Base-by-base conservation (phyloP, 2,888 invertebrate genomes). In the Fragum fragum region DNA sequence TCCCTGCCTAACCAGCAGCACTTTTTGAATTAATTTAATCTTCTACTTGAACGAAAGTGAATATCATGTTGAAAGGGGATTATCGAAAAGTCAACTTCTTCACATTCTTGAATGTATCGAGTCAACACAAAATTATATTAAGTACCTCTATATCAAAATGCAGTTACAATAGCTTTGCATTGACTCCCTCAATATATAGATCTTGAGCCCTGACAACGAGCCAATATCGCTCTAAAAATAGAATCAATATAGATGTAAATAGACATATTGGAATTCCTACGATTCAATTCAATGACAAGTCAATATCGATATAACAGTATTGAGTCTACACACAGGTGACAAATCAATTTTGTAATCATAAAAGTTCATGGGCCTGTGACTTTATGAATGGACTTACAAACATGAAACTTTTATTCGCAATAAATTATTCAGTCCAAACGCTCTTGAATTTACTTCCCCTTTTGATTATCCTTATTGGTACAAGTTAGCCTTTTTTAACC, bases 191-290 rank as follows among this genome's bases (percentile, higher is more conserved):
- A 36, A 36, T 36, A 36, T 14, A 66, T 42, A 66, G 36, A 66
- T 42, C 66, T n/a, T 42, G 36, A 5, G 66, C 42, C 66, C 66
- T 66, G 66, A 66, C 66, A 66, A 66, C 66, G 23, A 66, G 66
- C 66, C 66, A 66, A 66, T 66, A 66, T 42, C 26, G 42, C 66
- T 39, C 66, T 66, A 66, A 66, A 66, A 66, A 66, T 66, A 66
- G 66, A 66, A 66, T 66, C 66, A 14, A 66, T 66, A 42, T 66
- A 66, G 66, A 66, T 66, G 66, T 66, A 66, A 66, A 66, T 42
- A 42, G 66, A 66, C 29, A 21, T 42, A 66, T 39, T 66, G 66
- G 66, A 66, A 66, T 66, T 66, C 42, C 66, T 66, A 18, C 42
- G 23, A 42, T 66, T 63, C 6, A 52, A 52, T 52, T n/a, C 16